phyloP scores from a whole-genome alignment of 2,888 invertebrate species.

The Hofmannophila pseudospretella region DNA sequence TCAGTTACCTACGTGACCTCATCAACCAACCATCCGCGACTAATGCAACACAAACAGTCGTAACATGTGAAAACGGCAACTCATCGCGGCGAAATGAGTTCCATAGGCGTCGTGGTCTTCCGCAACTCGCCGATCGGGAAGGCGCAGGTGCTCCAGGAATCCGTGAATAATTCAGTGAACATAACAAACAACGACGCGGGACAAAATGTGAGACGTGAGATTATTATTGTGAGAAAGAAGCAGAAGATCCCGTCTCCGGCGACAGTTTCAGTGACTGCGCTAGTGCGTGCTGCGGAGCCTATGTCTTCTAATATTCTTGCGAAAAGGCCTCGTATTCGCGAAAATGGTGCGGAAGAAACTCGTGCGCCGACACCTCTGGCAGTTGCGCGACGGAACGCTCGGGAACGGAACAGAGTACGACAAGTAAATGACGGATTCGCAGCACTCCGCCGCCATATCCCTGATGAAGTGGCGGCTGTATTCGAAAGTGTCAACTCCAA shows the following conservation, averaged over 20 bases:
- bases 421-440: slow-evolving; percentile 96
- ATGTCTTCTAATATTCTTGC: slow-evolving; percentile 42
- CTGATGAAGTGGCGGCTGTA: slow-evolving; percentile 86
- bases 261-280: slow-evolving; percentile 63
- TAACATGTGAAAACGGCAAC: slow-evolving; percentile 61
- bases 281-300: slow-evolving; percentile 56
- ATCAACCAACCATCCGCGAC: slow-evolving; percentile 35
- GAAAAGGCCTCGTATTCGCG: slow-evolving; percentile 55
- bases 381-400: slow-evolving; percentile 92
- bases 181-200: slow-evolving; percentile 64
- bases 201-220: slow-evolving; percentile 62
- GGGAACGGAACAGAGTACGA: slow-evolving; percentile 94
- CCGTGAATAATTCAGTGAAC: slow-evolving; percentile 78
- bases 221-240: slow-evolving; percentile 76
- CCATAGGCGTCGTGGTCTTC: slow-evolving; percentile 78
- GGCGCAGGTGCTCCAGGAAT: slow-evolving; percentile 81
- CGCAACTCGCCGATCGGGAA: slow-evolving; percentile 78
- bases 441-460: slow-evolving; percentile 91
- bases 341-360: slow-evolving; percentile 63
- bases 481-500: slow-evolving; percentile 82
- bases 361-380: slow-evolving; percentile 85
- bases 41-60: slow-evolving; percentile 45
- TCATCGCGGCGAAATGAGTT: slow-evolving; percentile 68
- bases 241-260: slow-evolving; percentile 55
- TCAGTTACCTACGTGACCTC: slow-evolving; percentile 38